A percentile compares a stretch with the other conserved stretches of the same genome.
Conservation (phyloP, 1,140 invertebrate species). For the Diploscapter pachys region DNA sequence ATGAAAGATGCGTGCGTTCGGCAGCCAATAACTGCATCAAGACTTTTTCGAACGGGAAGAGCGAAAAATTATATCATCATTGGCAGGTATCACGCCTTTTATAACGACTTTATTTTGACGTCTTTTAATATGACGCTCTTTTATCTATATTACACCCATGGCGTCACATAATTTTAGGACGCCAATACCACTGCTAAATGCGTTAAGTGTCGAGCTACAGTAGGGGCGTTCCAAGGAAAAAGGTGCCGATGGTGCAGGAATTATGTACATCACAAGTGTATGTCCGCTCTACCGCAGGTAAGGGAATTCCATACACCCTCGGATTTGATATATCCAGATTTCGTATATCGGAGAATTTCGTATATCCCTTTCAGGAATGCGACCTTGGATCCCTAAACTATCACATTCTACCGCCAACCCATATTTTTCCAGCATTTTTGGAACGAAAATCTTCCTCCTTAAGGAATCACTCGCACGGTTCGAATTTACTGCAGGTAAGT, state of each 20-base stretch:
- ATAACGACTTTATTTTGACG: too few relatives aligned
- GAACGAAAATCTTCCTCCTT: constrained; percentile 54
- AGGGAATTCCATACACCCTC: too few relatives aligned
- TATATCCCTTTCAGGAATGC: constrained; percentile 69
- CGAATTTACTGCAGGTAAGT: constrained; percentile 36
- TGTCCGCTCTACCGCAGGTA: constrained; percentile 74
- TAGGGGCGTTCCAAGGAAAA: constrained; percentile 88
- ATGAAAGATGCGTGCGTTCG: constrained; percentile 90
- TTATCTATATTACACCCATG: too few relatives aligned
- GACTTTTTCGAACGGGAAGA: constrained; percentile 73
- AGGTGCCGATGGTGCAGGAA: constrained; percentile 94
- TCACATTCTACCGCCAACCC: constrained; percentile 86
- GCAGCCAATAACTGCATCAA: constrained; percentile 89
- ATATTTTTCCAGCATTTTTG: constrained; percentile 85
- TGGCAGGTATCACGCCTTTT: too few relatives aligned
- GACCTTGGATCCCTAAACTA: constrained; percentile 75
- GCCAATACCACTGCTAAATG: constrained; percentile 68
- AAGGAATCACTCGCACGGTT: constrained; percentile 29
- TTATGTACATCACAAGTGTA: constrained; percentile 90
- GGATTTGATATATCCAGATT: too few relatives aligned
- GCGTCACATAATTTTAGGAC: constrained; percentile 67
- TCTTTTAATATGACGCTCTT: too few relatives aligned
- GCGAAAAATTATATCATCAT: too few relatives aligned
- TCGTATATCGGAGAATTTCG: too few relatives aligned
- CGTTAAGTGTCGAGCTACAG: constrained; percentile 89